Evolutionary conservation across 2,113 vertebrate genomes (phyloP).

Genomic region (Leptodactylus fuscus): DNA sequence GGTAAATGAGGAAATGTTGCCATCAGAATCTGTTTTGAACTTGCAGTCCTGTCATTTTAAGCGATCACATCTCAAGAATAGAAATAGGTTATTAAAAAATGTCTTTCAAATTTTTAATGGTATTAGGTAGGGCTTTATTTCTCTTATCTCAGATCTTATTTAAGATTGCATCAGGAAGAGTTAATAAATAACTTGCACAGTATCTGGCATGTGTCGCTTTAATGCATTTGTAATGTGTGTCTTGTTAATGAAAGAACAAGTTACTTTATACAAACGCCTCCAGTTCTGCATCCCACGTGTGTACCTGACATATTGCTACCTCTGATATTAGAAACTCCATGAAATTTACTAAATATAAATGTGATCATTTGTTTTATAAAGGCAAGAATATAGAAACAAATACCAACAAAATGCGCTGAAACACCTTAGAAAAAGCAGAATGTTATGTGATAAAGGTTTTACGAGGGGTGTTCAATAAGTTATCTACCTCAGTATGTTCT

Average conservation of each 20-base stretch:
- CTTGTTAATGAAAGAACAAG: not conserved
- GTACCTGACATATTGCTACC: not conserved
- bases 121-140: too few relatives aligned
- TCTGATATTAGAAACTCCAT: not conserved
- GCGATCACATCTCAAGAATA: too few relatives aligned
- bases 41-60: too few relatives aligned
- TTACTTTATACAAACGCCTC: constrained; percentile 8
- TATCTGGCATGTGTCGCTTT: constrained; percentile 37
- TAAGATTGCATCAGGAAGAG: not conserved
- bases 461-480: too few relatives aligned
- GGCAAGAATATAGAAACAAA: not conserved
- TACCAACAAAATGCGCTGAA: not conserved
- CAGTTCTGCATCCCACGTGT: not conserved
- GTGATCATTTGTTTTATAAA: not conserved
- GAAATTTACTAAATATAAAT: constrained; percentile 10
- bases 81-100: too few relatives aligned
- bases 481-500: too few relatives aligned
- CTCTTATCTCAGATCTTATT: too few relatives aligned
- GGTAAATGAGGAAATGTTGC: too few relatives aligned
- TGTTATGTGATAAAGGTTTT: too few relatives aligned
- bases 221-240: constrained; percentile 8
- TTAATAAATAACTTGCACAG: not conserved
- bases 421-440: too few relatives aligned
- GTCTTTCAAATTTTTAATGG: too few relatives aligned
- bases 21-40: too few relatives aligned